phyloP scores from a whole-genome alignment of 2,113 vertebrate genomes.

The Platycercus adscitus region DNA sequence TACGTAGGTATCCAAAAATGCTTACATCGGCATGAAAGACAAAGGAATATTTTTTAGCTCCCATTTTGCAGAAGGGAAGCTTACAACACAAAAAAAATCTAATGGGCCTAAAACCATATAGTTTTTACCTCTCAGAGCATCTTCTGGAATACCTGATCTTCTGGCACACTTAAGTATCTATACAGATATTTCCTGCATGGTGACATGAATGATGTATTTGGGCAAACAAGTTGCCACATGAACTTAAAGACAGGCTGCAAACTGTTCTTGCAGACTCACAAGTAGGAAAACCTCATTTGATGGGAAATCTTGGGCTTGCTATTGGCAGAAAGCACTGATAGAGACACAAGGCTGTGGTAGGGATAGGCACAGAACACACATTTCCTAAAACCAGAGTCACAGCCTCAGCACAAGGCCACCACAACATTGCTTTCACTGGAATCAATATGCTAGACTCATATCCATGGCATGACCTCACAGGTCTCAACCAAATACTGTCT shows the following conservation, averaged over 20 bases:
- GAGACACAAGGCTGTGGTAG: not conserved
- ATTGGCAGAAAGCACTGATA: not conserved
- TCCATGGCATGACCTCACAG: fast-evolving
- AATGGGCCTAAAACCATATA: not conserved
- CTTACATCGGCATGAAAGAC: not conserved
- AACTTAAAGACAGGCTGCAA: not conserved
- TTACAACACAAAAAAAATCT: not conserved
- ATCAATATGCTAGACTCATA: not conserved
- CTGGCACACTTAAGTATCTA: not conserved
- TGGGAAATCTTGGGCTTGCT: not conserved
- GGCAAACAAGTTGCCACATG: not conserved
- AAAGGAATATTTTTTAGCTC: not conserved
- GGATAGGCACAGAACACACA: not conserved
- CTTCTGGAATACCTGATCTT: not conserved
- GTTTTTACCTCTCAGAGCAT: not conserved
- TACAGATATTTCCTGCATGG: not conserved
- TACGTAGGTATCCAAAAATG: not conserved
- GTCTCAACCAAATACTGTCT: not conserved
- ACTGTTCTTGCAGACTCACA: not conserved
- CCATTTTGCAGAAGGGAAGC: not conserved
- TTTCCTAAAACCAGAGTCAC: not conserved
- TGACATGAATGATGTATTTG: not conserved
- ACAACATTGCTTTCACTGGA: too few relatives aligned
- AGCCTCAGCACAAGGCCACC: not conserved
- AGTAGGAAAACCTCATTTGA: not conserved